These are phyloP conservation scores for Lacanobia oleracea DNA, from an alignment of 2,888 invertebrate genomes.

Conservation along the genomic window DNA sequence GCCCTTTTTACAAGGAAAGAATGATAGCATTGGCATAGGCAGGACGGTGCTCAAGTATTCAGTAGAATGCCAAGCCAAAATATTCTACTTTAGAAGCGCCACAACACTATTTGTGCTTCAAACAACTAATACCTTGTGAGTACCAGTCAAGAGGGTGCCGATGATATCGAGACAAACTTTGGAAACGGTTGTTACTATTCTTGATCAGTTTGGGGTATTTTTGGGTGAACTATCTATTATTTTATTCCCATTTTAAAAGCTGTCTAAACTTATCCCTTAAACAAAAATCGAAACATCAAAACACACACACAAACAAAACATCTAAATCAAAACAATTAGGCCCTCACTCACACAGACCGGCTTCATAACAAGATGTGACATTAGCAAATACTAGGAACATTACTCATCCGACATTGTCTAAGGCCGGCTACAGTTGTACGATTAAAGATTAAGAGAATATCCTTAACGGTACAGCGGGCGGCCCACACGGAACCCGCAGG, in stretches of 20 bases:
- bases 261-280: background rate
- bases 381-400: conserved; percentile 80
- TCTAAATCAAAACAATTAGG: conserved; percentile 51
- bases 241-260: background rate
- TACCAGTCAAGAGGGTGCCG: too few species aligned
- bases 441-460: conserved; percentile 85
- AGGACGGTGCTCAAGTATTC: too few species aligned
- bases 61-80: too few species aligned
- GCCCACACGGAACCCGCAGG: conserved; percentile 78
- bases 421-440: conserved; percentile 81
- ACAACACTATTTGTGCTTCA: too few species aligned
- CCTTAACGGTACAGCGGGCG: conserved; percentile 83
- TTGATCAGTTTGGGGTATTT: too few species aligned
- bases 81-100: too few species aligned
- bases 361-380: conserved; percentile 81
- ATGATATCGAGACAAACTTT: too few species aligned
- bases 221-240: too few species aligned
- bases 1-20: too few species aligned
- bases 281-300: background rate
- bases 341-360: conserved; percentile 48
- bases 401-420: conserved; percentile 86
- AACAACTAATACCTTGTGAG: too few species aligned
- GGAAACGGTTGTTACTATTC: too few species aligned
- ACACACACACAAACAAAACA: conserved; percentile 22
- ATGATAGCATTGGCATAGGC: too few species aligned